phyloP scores from a whole-genome alignment of 2,113 vertebrate species.

The Erythrocercus mccallii region DNA sequence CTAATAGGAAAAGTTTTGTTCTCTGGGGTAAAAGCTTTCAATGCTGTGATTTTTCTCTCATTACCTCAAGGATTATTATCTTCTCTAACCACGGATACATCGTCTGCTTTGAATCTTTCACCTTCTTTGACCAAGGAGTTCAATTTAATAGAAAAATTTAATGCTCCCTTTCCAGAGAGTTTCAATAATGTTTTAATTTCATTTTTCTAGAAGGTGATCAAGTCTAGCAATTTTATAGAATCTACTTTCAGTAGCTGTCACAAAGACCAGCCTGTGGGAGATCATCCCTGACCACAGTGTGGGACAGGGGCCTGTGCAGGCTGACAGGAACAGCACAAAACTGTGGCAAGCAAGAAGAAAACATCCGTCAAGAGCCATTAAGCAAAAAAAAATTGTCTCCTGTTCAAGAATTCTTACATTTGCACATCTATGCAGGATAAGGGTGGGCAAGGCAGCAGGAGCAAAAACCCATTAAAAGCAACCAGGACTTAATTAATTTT shows the following conservation, averaged over 20 bases:
- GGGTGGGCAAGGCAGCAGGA: background rate
- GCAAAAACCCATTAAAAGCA: slow-evolving; percentile 28
- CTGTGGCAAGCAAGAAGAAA: background rate
- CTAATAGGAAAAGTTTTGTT: background rate
- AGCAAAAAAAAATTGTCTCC: background rate
- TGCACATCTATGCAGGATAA: background rate
- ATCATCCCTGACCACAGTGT: background rate
- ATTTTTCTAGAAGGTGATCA: background rate
- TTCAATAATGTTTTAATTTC: slow-evolving; percentile 9
- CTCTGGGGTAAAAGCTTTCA: slow-evolving; percentile 12
- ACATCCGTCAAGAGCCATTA: background rate
- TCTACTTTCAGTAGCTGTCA: background rate
- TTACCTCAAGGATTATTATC: slow-evolving; percentile 9
- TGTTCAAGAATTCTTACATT: background rate
- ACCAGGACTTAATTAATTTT: slow-evolving; percentile 9
- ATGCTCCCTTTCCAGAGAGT: background rate
- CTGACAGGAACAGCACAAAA: background rate
- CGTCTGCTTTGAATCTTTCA: background rate
- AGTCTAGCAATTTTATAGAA: background rate
- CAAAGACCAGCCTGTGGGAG: background rate
- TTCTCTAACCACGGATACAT: background rate
- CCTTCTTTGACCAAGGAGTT: background rate
- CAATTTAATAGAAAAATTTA: slow-evolving; percentile 5
- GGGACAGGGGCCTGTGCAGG: background rate
- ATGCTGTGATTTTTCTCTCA: background rate